phyloP scores from a whole-genome alignment of 2,113 vertebrate genomes.

The Ammodytes marinus region DNA sequence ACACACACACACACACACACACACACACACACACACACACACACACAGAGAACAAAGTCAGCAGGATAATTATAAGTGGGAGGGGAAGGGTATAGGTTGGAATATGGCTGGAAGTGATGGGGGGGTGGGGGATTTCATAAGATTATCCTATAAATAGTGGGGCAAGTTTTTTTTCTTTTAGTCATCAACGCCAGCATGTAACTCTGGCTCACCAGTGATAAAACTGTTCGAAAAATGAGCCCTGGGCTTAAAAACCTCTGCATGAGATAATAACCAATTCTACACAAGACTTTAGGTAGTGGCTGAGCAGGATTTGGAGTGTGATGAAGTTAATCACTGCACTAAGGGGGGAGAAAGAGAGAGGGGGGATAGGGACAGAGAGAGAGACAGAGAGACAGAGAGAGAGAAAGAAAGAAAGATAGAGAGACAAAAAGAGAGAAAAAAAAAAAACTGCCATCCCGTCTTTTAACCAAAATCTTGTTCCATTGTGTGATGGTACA shows the following conservation, averaged over 20 bases:
- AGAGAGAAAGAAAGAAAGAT: too few species aligned
- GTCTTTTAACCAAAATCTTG: conserved; percentile 30
- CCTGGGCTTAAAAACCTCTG: conserved; percentile 48
- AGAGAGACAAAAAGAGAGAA: not conserved
- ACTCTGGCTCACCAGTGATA: conserved; percentile 43
- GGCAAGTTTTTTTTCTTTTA: conserved; percentile 57
- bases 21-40: too few species aligned
- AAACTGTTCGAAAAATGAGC: conserved; percentile 24
- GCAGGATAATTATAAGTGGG: conserved; percentile 41
- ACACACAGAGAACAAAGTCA: conserved; percentile 64
- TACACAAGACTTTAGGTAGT: conserved; percentile 38
- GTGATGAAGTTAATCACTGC: conserved; percentile 56
- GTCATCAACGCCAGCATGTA: conserved; percentile 23
- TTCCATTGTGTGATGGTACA: conserved; percentile 29
- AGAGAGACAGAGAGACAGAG: too few species aligned
- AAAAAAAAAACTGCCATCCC: conserved; percentile 6
- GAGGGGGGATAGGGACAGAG: too few species aligned
- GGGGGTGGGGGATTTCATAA: conserved; percentile 42
- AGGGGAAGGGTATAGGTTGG: conserved; percentile 1
- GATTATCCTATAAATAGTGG: conserved; percentile 64
- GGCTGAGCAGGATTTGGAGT: conserved; percentile 56
- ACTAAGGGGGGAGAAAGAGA: not conserved
- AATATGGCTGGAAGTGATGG: conserved; percentile 2
- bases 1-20: too few species aligned
- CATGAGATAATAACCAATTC: conserved; percentile 57